phyloP scores from a whole-genome alignment of 2,797 vertebrate genomes.

The Natrix natrix region DNA sequence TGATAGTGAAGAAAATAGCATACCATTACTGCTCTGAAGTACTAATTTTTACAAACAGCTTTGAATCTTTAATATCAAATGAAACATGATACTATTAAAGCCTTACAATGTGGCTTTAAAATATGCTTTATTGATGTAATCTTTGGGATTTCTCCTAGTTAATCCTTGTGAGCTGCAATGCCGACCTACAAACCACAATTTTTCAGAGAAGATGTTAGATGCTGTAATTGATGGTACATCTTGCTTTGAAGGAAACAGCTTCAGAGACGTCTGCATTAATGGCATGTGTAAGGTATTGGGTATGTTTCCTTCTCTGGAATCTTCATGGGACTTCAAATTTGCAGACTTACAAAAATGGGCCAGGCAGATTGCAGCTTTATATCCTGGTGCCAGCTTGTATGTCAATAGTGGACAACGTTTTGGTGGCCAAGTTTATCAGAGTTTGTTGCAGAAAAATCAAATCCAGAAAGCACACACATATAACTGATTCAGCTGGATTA shows the following conservation, averaged over 20 bases:
- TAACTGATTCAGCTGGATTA: too few relatives aligned
- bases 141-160: constrained; percentile 64
- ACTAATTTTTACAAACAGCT: not conserved
- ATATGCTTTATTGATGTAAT: constrained; percentile 1
- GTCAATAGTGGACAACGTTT: not conserved
- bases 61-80: not conserved
- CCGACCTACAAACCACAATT: constrained; percentile 80
- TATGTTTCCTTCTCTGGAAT: constrained; percentile 78
- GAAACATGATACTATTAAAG: not conserved
- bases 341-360: not conserved
- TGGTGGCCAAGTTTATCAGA: not conserved
- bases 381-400: not conserved
- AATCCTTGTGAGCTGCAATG: constrained; percentile 93
- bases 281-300: constrained; percentile 99
- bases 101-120: not conserved
- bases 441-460: too few relatives aligned
- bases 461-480: too few relatives aligned
- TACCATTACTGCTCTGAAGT: not conserved
- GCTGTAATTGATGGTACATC: constrained; percentile 92
- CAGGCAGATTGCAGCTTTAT: not conserved
- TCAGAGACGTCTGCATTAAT: constrained; percentile 92
- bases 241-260: constrained; percentile 88
- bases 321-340: constrained; percentile 36
- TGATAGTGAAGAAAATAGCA: too few relatives aligned
- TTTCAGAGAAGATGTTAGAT: constrained; percentile 95